phyloP scores from a whole-genome alignment of 2,113 vertebrate genomes.

The Chamaetylas fuelleborni region DNA sequence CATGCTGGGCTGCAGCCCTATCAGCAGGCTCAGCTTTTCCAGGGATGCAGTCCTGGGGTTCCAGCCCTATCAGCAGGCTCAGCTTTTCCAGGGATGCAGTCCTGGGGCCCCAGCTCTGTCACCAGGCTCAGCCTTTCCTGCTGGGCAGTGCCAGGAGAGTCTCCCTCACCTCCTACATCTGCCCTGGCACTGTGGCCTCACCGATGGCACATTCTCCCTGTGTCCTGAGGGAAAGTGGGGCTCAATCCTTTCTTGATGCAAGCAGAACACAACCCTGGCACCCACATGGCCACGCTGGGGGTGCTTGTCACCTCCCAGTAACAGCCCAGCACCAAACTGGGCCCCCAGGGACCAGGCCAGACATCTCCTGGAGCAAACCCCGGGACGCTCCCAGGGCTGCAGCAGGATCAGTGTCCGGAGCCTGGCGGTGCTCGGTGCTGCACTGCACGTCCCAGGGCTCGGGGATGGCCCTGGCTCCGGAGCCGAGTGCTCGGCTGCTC shows the following conservation, averaged over 20 bases:
- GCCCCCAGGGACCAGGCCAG: too few relatives aligned
- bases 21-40: neutral
- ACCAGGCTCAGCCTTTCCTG: neutral
- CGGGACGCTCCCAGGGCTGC: rapidly evolving
- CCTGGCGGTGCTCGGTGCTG: rapidly evolving
- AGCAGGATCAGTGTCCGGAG: rapidly evolving
- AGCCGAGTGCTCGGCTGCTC: rapidly evolving
- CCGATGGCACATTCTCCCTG: rapidly evolving
- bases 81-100: neutral
- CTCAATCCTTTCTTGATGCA: neutral
- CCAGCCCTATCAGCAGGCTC: neutral
- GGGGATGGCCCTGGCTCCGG: rapidly evolving
- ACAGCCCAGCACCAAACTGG: neutral
- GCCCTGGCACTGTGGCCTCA: rapidly evolving
- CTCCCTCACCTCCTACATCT: rapidly evolving
- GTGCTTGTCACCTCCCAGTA: neutral
- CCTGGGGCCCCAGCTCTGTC: neutral
- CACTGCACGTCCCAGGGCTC: rapidly evolving
- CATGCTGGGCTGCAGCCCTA: rapidly evolving
- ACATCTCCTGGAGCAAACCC: rapidly evolving
- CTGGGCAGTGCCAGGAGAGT: rapidly evolving
- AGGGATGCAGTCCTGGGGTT: neutral
- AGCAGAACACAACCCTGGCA: rapidly evolving
- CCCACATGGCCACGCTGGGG: rapidly evolving
- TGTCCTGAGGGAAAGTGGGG: rapidly evolving